Conservation (phyloP, 2,113 vertebrate species). For the Sciurus niger region DNA sequence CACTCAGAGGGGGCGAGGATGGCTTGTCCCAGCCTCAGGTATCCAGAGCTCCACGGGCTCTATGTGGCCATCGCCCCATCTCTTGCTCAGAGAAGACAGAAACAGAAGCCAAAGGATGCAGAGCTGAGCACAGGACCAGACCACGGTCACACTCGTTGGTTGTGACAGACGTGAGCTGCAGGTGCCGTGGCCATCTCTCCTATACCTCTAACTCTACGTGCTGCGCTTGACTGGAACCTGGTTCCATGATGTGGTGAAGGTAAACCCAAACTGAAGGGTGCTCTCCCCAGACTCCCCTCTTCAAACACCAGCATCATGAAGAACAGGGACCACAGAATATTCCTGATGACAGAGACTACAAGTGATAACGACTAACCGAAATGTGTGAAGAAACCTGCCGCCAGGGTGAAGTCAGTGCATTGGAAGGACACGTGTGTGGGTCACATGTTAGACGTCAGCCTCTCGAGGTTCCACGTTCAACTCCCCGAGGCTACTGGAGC, state of each 20-base stretch:
- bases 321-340: neutral
- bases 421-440: fast-evolving
- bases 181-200: neutral
- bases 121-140: neutral
- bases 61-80: too few relatives aligned
- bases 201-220: neutral
- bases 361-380: too few relatives aligned
- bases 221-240: neutral
- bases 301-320: neutral
- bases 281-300: neutral
- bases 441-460: fast-evolving
- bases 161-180: neutral
- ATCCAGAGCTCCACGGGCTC: too few relatives aligned
- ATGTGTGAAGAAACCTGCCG: neutral
- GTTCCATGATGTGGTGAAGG: neutral
- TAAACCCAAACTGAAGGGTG: too few relatives aligned
- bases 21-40: too few relatives aligned
- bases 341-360: neutral
- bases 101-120: neutral
- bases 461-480: too few relatives aligned
- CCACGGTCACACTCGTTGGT: neutral
- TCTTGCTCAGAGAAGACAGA: neutral
- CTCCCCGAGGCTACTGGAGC: neutral
- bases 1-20: neutral
- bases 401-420: neutral